phyloP scores from a whole-genome alignment of 1,140 invertebrate genomes.

The Pseudomyrmex flavicornis region DNA sequence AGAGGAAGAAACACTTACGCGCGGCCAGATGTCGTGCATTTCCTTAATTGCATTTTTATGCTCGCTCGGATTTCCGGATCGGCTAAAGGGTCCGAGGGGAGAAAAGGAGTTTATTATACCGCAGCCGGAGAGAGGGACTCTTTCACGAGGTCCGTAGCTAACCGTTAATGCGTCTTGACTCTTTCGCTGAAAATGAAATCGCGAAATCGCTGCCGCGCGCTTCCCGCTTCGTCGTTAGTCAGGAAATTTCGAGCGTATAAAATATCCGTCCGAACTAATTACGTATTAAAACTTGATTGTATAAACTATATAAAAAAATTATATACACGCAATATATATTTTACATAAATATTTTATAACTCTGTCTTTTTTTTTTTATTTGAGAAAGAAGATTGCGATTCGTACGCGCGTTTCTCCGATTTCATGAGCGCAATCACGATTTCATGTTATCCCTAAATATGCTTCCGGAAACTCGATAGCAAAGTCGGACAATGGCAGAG shows the following conservation, averaged over 20 bases:
- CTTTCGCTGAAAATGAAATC: neutral
- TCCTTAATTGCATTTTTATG: slow-evolving; percentile 84
- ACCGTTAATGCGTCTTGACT: slow-evolving; percentile 64
- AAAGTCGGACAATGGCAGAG: slow-evolving; percentile 50
- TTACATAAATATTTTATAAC: neutral
- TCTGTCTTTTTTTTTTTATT: too few species aligned
- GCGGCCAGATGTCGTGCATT: slow-evolving; percentile 73
- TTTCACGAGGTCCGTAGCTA: slow-evolving; percentile 14
- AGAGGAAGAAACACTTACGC: too few species aligned
- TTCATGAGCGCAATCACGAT: slow-evolving; percentile 35
- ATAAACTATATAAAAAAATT: neutral
- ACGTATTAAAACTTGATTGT: neutral
- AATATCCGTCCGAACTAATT: neutral
- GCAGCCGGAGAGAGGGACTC: slow-evolving; percentile 17
- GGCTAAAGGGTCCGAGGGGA: slow-evolving; percentile 44
- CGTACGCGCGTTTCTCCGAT: slow-evolving; percentile 1
- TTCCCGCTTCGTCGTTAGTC: neutral
- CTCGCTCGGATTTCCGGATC: slow-evolving; percentile 75
- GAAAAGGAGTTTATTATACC: slow-evolving; percentile 67
- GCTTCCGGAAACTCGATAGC: slow-evolving; percentile 56
- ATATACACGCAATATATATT: neutral
- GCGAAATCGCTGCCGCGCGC: neutral
- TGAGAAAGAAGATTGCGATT: too few species aligned
- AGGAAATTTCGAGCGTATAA: neutral
- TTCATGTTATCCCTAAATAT: slow-evolving; percentile 43